phyloP scores from a whole-genome alignment of 2,888 invertebrate genomes.

The Himalopsyche japonica region DNA sequence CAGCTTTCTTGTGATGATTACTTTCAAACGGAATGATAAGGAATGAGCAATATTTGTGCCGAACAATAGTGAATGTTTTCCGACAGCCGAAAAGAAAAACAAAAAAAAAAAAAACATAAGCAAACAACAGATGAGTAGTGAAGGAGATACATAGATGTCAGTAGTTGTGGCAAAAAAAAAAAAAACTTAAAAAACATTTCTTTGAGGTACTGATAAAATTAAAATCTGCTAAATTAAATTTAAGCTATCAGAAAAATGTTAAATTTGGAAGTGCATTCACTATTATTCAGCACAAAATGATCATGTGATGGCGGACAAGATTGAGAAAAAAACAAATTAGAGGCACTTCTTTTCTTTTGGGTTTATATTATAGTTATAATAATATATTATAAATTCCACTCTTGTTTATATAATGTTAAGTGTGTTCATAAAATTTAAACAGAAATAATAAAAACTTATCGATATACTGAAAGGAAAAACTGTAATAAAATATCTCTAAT shows the following conservation, averaged over 20 bases:
- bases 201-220: not conserved
- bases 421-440: constrained; percentile 3
- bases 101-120: constrained; percentile 42
- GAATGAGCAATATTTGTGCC: constrained; percentile 62
- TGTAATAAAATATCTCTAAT: not conserved
- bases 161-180: constrained; percentile 30
- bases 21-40: not conserved
- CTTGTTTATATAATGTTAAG: not conserved
- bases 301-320: not conserved
- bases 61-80: constrained; percentile 77
- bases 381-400: constrained; percentile 3
- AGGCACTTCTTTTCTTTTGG: constrained; percentile 31
- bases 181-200: constrained; percentile 22
- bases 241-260: constrained; percentile 43
- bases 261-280: constrained; percentile 61
- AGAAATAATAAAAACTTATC: not conserved
- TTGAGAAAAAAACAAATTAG: constrained; percentile 51
- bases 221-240: not conserved
- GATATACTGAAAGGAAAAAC: not conserved
- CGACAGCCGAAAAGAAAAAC: constrained; percentile 40
- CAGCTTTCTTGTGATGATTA: not conserved
- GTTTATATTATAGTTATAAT: not conserved
- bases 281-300: constrained; percentile 62
- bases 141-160: not conserved
- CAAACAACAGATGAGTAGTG: constrained; percentile 35